A percentile compares a stretch with the other conserved stretches of the same genome.
Evolutionary conservation across 2,888 invertebrate genomes (phyloP).

Genomic region (Emmelina monodactyla): DNA sequence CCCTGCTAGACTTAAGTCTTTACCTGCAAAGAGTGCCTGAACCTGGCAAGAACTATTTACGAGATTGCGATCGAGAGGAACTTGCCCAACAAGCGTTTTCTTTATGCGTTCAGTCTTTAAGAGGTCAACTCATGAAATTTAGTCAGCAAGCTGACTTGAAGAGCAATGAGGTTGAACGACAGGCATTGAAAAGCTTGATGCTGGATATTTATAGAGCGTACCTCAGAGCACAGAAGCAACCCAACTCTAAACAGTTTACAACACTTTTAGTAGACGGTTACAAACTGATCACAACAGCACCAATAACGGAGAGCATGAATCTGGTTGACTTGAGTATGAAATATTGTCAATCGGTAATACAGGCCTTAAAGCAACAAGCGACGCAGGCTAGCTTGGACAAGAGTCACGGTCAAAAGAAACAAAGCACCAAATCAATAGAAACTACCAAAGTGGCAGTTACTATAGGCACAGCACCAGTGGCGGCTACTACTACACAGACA

Average conservation of each 20-base stretch:
- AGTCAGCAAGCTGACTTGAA: constrained; percentile 52
- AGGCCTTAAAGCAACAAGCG: constrained; percentile 64
- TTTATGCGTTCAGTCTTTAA: constrained; percentile 74
- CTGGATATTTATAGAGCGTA: constrained; percentile 72
- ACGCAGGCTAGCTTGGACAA: constrained; percentile 43
- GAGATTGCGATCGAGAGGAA: constrained; percentile 84
- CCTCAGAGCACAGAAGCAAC: constrained; percentile 72
- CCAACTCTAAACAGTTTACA: constrained; percentile 66
- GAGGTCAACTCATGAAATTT: constrained; percentile 67
- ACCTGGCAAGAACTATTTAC: constrained; percentile 86
- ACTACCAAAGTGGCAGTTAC: constrained; percentile 21
- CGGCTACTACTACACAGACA: constrained; percentile 17
- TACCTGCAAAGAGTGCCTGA: constrained; percentile 85
- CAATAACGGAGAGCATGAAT: constrained; percentile 68
- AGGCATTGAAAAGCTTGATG: constrained; percentile 57
- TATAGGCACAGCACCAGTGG: constrained; percentile 19
- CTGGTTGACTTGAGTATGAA: constrained; percentile 73
- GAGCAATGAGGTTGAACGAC: constrained; percentile 51
- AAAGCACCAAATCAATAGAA: constrained; percentile 30
- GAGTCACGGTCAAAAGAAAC: constrained; percentile 43
- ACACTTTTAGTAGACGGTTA: constrained; percentile 75
- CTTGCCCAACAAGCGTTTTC: constrained; percentile 81
- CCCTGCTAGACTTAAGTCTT: constrained; percentile 79
- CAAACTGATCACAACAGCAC: constrained; percentile 69
- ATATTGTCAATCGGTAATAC: constrained; percentile 71